phyloP scores from a whole-genome alignment of 2,113 vertebrate species.

The Aegithalos caudatus region DNA sequence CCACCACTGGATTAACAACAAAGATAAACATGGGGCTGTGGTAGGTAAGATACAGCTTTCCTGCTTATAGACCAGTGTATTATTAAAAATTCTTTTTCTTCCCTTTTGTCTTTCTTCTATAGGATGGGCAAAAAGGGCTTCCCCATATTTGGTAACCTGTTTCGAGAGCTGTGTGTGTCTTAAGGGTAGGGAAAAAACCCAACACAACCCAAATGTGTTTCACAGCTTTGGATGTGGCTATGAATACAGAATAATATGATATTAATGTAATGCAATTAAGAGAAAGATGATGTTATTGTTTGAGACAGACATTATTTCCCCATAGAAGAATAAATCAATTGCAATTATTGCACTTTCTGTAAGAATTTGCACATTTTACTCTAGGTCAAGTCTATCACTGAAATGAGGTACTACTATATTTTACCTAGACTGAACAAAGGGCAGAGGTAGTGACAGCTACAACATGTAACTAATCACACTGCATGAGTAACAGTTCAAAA shows the following conservation, averaged over 20 bases:
- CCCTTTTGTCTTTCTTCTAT: not conserved
- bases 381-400: conserved; percentile 29
- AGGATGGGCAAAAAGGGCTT: not conserved
- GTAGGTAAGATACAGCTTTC: not conserved
- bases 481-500: conserved; percentile 11
- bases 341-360: conserved; percentile 52
- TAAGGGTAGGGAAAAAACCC: not conserved
- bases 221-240: not conserved
- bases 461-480: conserved; percentile 1
- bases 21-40: not conserved
- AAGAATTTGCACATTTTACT: conserved; percentile 48
- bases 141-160: not conserved
- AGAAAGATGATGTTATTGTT: conserved; percentile 60
- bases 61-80: not conserved
- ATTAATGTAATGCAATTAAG: conserved; percentile 54
- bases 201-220: not conserved
- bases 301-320: conserved; percentile 59
- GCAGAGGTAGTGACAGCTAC: conserved; percentile 35
- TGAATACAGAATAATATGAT: conserved; percentile 32
- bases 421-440: conserved; percentile 26
- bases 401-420: conserved; percentile 27
- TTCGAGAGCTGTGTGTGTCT: not conserved
- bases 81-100: not conserved
- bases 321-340: conserved; percentile 62
- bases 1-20: not conserved